Evolutionary conservation across 37 sponge, comb jelly and placozoan species (phyloP).

Genomic region (Geodia barretti): DNA sequence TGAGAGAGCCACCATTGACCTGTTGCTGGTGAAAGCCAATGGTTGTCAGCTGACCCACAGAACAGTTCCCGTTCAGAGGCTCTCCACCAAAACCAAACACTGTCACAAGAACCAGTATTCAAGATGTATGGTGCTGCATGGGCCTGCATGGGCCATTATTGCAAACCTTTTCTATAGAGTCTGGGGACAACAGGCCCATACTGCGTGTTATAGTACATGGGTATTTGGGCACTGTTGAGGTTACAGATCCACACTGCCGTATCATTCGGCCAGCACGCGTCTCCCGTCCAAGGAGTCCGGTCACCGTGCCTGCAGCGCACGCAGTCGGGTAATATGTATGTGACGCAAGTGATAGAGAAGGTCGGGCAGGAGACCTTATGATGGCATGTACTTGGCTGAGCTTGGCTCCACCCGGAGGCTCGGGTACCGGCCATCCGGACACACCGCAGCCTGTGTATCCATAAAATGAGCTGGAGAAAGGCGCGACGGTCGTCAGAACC

Average conservation of each 20-base stretch:
- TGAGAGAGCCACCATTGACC: slow-evolving; percentile 18
- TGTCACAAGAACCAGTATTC: neutral
- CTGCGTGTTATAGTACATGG: slow-evolving; percentile 18
- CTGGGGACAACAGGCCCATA: slow-evolving; percentile 33
- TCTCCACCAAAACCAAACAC: slow-evolving; percentile 22
- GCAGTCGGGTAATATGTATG: neutral
- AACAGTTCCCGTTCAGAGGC: slow-evolving; percentile 31
- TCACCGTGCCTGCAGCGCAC: slow-evolving; percentile 45
- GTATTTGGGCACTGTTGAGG: slow-evolving; percentile 27
- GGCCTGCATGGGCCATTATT: neutral
- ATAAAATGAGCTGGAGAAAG: no score
- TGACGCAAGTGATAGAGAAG: neutral
- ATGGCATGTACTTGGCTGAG: slow-evolving; percentile 36
- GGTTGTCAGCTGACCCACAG: slow-evolving; percentile 44
- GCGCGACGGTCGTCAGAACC: no score
- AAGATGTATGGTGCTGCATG: neutral
- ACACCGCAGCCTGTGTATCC: slow-evolving; percentile 25
- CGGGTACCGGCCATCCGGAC: slow-evolving; percentile 27
- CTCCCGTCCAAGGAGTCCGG: slow-evolving; percentile 39
- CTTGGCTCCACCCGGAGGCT: neutral
- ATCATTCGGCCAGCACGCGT: slow-evolving; percentile 45
- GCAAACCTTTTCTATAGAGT: slow-evolving; percentile 33
- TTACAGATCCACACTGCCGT: slow-evolving; percentile 34
- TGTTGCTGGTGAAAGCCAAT: slow-evolving; percentile 46
- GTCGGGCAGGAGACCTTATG: slow-evolving; percentile 13